Evolutionary conservation across 2,888 invertebrate genomes (phyloP).

Genomic region (Hemistola chrysoprasaria): DNA sequence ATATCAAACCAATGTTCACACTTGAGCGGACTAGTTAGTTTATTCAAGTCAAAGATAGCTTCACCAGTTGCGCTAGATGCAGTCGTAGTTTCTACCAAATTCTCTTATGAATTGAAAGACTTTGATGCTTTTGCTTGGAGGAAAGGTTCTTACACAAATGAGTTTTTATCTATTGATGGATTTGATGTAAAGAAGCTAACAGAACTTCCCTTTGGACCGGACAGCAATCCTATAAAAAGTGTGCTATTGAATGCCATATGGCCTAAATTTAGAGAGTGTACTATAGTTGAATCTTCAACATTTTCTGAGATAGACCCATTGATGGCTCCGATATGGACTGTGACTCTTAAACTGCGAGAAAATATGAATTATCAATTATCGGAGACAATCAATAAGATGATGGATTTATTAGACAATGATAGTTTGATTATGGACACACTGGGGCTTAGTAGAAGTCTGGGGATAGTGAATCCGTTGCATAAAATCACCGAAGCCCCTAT

Average conservation of each 20-base stretch:
- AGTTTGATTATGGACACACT: constrained; percentile 71
- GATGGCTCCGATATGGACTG: constrained; percentile 90
- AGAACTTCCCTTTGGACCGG: constrained; percentile 92
- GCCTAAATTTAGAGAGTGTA: constrained; percentile 92
- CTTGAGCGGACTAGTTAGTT: constrained; percentile 89
- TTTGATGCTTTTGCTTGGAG: constrained; percentile 84
- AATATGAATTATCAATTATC: constrained; percentile 89
- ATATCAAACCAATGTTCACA: constrained; percentile 91
- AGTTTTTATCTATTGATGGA: constrained; percentile 72
- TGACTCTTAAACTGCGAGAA: constrained; percentile 85
- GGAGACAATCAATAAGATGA: constrained; percentile 87
- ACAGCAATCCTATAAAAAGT: constrained; percentile 90
- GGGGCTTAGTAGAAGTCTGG: constrained; percentile 71
- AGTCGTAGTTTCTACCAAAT: constrained; percentile 87
- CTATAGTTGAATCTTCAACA: constrained; percentile 92
- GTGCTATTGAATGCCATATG: constrained; percentile 91
- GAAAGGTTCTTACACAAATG: constrained; percentile 71
- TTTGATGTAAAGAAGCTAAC: constrained; percentile 72
- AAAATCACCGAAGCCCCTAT: constrained; percentile 90
- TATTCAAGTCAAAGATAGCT: constrained; percentile 96
- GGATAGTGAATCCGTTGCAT: constrained; percentile 83
- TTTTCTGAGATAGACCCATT: constrained; percentile 94
- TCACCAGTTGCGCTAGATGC: constrained; percentile 83
- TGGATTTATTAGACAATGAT: constrained; percentile 83
- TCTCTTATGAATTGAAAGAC: constrained; percentile 87